Base-by-base conservation (phyloP, 2,797 vertebrate species). In the Chlorospingus semifuscus region DNA sequence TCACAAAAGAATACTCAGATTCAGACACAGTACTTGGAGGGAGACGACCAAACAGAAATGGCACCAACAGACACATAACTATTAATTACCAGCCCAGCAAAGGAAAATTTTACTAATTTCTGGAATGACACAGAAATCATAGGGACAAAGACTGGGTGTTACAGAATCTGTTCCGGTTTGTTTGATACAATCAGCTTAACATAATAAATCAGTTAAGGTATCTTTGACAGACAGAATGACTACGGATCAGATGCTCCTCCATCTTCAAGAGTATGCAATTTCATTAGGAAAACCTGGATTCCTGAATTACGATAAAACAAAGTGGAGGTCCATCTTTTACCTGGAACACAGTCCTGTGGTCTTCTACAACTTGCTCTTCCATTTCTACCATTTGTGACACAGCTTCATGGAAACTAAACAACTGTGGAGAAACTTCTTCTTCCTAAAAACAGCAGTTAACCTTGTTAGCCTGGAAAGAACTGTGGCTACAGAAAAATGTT, bases 301-400 rank as follows among this genome's bases (percentile, higher is more conserved):
- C 21, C 21, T n/a, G 30, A 14, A 77, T 50, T 61, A 88, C 16
- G 8, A 61, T 42, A 77, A 91, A 93, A 65, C 12, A 49, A 61
- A 53, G 12, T 1, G 24, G 21, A 93, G 21, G 34, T 70, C 17
- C 27, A n/a, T 87, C 27, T 81, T 95, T 93, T 97, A 99, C 99
- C 99, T 99, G 99, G 96, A 99, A 99, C 47, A 99, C 99, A 16
- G 98, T 98, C 80, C 99, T 98, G 97, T 99, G 99, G 95, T 99
- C 99, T 98, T 99, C 99, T 94, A 99, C 98, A 57, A 99, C 98
- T 97, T 99, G 99, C 89, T 99, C 99, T 96, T 99, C 99, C 99
- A 99, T 99, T 98, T 99, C 99, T 61, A 99, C 99, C 98, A 99
- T 98, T 94, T 99, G 99, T 68, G 99, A 99, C 30, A 99, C 99